phyloP scores from a whole-genome alignment of 2,797 vertebrate species.

The Gambusia yucatana region DNA sequence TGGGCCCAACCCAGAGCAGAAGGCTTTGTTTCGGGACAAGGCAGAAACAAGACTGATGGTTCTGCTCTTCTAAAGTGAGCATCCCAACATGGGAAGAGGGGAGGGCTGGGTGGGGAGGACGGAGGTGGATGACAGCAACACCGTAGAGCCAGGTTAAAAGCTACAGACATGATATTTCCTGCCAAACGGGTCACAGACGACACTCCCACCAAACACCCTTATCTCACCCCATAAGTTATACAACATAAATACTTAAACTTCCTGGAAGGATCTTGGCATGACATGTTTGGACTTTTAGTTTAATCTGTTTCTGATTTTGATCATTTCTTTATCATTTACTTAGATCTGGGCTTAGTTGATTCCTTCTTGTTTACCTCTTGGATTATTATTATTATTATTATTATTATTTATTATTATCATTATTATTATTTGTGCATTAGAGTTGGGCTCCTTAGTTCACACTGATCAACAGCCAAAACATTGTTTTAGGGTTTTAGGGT shows the following conservation, averaged over 20 bases:
- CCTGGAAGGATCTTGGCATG: not conserved
- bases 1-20: slow-evolving; percentile 69
- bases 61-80: slow-evolving; percentile 77
- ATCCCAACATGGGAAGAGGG: slow-evolving; percentile 63
- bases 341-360: not conserved
- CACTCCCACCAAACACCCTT: not conserved
- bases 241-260: not conserved
- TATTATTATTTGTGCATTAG: not conserved
- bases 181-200: slow-evolving; percentile 19
- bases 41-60: slow-evolving; percentile 76
- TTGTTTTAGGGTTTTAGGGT: no score
- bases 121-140: slow-evolving; percentile 32
- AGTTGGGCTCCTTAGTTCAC: not conserved
- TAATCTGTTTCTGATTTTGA: not conserved
- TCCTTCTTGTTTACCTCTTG: not conserved
- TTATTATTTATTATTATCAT: not conserved
- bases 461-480: no score
- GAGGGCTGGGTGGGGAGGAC: slow-evolving; percentile 35
- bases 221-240: slow-evolving; percentile 6
- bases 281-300: not conserved
- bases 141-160: slow-evolving; percentile 24
- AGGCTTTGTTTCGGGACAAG: slow-evolving; percentile 78
- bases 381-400: not conserved
- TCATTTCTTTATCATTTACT: not conserved
- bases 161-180: slow-evolving; percentile 30